A percentile compares a stretch with the other conserved stretches of the same genome.
phyloP scores from a whole-genome alignment of 2,888 invertebrate genomes.

The Merodon equestris region DNA sequence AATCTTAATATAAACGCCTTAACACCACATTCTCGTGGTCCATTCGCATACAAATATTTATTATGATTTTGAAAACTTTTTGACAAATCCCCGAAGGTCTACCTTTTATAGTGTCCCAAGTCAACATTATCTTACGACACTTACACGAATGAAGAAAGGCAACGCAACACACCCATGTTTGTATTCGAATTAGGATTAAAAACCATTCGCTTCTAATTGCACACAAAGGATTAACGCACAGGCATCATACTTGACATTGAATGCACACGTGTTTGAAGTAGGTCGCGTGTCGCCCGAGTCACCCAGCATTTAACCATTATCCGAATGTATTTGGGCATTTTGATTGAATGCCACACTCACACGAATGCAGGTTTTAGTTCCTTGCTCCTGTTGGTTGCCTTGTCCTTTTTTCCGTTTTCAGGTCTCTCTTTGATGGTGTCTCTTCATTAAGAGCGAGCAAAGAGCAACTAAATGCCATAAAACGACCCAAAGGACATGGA shows the following conservation, averaged over 20 bases:
- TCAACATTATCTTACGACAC: too few relatives aligned
- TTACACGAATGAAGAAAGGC: not conserved
- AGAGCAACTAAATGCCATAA: not conserved
- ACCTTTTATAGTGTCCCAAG: too few relatives aligned
- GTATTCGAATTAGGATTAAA: conserved; percentile 45
- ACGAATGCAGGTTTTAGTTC: not conserved
- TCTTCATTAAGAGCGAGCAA: not conserved
- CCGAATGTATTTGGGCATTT: conserved; percentile 22
- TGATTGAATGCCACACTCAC: conserved; percentile 32
- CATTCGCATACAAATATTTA: too few relatives aligned
- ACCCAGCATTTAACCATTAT: conserved; percentile 3
- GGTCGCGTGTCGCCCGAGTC: conserved; percentile 53
- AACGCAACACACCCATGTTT: too few relatives aligned
- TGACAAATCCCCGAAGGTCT: conserved; percentile 10
- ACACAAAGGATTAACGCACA: conserved; percentile 54
- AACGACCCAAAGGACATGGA: too few relatives aligned
- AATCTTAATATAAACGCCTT: too few relatives aligned
- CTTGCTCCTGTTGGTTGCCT: not conserved
- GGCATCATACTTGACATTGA: conserved; percentile 52
- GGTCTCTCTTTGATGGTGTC: conserved; percentile 4
- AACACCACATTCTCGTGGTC: not conserved
- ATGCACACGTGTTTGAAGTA: conserved; percentile 58
- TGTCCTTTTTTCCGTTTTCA: not conserved
- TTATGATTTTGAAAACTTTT: not conserved
- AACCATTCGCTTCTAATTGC: conserved; percentile 52